Evolutionary conservation across 2,888 invertebrate species (phyloP), one percentile per base, ranked within the genome.

Genomic region (Perdita meconis): DNA sequence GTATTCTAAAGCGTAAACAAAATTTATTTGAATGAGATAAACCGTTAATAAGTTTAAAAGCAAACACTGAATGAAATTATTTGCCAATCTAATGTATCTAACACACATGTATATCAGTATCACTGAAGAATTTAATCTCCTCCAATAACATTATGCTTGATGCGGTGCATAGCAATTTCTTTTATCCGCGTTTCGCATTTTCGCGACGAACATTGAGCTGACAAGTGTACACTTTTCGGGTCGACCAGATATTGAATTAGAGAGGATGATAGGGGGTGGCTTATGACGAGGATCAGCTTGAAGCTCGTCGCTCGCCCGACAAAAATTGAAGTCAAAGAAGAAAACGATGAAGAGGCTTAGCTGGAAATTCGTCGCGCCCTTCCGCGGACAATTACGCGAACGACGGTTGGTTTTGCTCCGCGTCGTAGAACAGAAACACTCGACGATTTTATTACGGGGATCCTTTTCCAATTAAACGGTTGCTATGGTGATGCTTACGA

Each of bases 401-500:
- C 67, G 69, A 57, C 63, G 76, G 56, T 61, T 60, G 73, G 44
- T 82, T 80, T 78, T 76, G 78, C 80, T 77, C 69, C 77, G 70
- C 72, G 34, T 51, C 68, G 77, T 51, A 61, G 63, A 55, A 74
- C 68, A 69, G 86, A 83, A 84, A 86, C 82, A 85, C 88, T 89
- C 85, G 88, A 88, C 84, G 82, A 86, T 88, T 88, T 89, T 88
- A 89, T 89, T 87, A 82, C 83, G 85, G 87, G 84, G 85, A 86
- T 88, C 87, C 87, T 88, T 89, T 84, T 89, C 89, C 89, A 89
- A 90, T 89, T 89, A 89, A 90, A 86, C 87, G 87, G 90, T 89
- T 89, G 89, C 90, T 89, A 90, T 90, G 90, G 89, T 82, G 89
- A 90, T 89, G 76, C 76, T 70, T 34, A 74, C 82, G 82, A 83